These are phyloP conservation scores for Scatophagus argus DNA, from an alignment of 2,113 vertebrate genomes.

Conservation along the genomic window DNA sequence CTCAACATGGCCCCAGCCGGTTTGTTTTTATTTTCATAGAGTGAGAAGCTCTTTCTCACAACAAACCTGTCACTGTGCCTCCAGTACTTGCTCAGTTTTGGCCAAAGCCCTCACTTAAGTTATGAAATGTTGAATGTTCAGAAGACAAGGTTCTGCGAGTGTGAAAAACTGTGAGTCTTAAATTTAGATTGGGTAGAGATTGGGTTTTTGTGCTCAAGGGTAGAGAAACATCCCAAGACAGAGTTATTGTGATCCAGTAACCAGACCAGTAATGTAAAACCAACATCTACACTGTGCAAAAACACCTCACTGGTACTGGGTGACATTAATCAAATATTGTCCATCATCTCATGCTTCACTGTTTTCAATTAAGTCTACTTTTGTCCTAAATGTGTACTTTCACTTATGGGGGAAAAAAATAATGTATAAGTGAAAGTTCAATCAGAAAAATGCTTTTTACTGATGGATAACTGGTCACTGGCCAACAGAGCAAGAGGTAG, in stretches of 20 bases:
- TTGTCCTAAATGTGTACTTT: not conserved
- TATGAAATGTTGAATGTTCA: not conserved
- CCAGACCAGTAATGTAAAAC: not conserved
- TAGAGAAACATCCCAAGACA: not conserved
- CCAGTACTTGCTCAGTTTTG: constrained; percentile 5
- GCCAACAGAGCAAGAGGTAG: not conserved
- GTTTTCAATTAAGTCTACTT: not conserved
- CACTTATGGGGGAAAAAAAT: not conserved
- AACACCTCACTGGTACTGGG: not conserved
- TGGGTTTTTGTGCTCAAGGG: not conserved
- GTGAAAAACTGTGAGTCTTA: not conserved
- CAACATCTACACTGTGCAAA: not conserved
- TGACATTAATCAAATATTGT: not conserved
- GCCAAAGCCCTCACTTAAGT: constrained; percentile 6
- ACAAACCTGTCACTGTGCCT: constrained; percentile 73
- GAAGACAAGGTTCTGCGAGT: not conserved
- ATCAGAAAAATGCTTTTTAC: not conserved
- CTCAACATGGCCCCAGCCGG: constrained; percentile 78
- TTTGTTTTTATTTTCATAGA: constrained; percentile 77
- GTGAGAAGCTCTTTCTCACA: constrained; percentile 70
- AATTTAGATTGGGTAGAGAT: not conserved
- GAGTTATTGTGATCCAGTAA: not conserved
- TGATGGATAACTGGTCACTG: not conserved
- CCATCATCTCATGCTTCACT: not conserved
- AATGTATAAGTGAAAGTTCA: not conserved